Evolutionary conservation across 2,113 vertebrate genomes (phyloP).

Genomic region (Microtus montanus): DNA sequence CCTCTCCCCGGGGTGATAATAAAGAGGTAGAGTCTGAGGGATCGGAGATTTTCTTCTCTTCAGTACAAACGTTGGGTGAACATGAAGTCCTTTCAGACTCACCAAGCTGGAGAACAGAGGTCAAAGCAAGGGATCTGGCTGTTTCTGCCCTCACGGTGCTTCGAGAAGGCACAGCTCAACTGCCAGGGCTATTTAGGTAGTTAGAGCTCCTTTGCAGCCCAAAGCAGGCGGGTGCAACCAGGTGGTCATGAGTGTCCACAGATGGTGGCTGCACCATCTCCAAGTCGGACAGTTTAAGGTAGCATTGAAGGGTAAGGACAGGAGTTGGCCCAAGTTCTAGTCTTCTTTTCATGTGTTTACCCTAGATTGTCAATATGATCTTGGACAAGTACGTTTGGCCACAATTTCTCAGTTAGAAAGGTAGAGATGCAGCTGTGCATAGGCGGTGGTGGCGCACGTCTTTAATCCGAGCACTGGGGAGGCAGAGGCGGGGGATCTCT

Average conservation of each 20-base stretch:
- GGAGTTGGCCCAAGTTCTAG: constrained; percentile 5
- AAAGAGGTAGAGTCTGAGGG: not conserved
- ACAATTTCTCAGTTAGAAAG: not conserved
- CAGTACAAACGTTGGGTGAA: not conserved
- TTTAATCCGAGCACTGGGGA: not conserved
- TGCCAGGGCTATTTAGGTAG: not conserved
- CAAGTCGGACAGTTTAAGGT: not conserved
- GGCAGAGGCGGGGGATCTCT: not conserved
- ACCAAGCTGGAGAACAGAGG: not conserved
- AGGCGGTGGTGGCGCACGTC: not conserved
- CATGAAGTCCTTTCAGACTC: not conserved
- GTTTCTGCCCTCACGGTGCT: not conserved
- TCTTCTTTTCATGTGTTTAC: not conserved
- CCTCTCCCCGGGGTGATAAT: not conserved
- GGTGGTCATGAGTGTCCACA: not conserved
- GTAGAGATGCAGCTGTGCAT: not conserved
- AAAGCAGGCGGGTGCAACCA: not conserved
- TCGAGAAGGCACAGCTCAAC: not conserved
- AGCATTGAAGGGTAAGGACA: not conserved
- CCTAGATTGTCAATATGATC: not conserved
- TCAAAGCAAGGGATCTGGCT: not conserved
- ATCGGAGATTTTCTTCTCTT: not conserved
- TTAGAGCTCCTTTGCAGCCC: not conserved
- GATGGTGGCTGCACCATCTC: not conserved
- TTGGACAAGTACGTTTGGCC: not conserved